Base-by-base conservation (phyloP, 1,140 invertebrate species). In the Coelopa frigida region DNA sequence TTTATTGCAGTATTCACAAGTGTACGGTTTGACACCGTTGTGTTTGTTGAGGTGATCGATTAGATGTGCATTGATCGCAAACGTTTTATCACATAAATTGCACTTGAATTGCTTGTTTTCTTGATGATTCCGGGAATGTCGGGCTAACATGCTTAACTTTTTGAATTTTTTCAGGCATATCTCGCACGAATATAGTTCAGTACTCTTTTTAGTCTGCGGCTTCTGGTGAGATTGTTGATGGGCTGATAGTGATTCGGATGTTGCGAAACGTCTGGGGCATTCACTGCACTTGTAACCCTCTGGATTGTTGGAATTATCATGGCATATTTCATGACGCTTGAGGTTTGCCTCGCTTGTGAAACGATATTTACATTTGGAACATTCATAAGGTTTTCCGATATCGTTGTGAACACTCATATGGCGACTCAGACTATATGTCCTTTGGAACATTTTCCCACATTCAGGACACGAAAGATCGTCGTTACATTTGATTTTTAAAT, bases 1-100 rank as follows among this genome's bases (percentile, higher is more conserved):
- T 17, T 46, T 50, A 26, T 46, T 36, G n/a, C 48, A 50, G 18
- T 29, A 20, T 50, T 46, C 43, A 21, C 48, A 50, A 29, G 14
- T 14, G 14, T 29, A 29, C 14, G 27, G 27, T 29, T 29, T 29
- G 8, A 29, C 14, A 10, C 8, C 14, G 27, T 29, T 14, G 14
- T 29, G 8, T 14, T 10, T 29, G 14, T 29, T 29, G 27, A 14
- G 8, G 27, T 14, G 8, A 29, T 29, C 14, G 8, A 14, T 10
- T 10, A 14, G 27, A 29, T 29, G 8, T 29, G 8, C 8, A 29
- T 29, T 8, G 27, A 14, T 29, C 14, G 14, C 8, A 14, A 29
- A 29, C 8, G 27, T 14, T 14, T 10, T 10, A 29, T 29, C 27
- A 29, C 27, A 29, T 29, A 14, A 29, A 29, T 29, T 29, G 14